phyloP scores from a whole-genome alignment of 1,140 invertebrate species.

The Seison nebaliae region DNA sequence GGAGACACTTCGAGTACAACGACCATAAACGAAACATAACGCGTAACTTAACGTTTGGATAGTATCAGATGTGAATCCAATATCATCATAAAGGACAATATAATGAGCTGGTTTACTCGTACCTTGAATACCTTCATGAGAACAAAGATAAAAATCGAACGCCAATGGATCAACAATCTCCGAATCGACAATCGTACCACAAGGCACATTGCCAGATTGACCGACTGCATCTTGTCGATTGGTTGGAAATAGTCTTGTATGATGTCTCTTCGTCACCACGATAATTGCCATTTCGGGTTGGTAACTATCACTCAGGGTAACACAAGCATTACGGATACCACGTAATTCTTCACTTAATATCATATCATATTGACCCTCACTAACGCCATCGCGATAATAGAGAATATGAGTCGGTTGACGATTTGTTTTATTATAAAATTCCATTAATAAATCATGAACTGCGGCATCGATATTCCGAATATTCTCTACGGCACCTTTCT shows the following conservation, averaged over 20 bases:
- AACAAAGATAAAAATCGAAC: conserved; percentile 33
- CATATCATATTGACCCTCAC: conserved; percentile 47
- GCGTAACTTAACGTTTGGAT: conserved; percentile 46
- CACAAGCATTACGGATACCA: conserved; percentile 84
- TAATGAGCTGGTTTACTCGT: conserved; percentile 4
- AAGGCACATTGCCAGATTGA: conserved; percentile 47
- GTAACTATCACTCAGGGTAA: too few relatives aligned
- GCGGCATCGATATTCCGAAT: conserved; percentile 91
- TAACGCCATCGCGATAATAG: conserved; percentile 42
- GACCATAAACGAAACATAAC: conserved; percentile 57
- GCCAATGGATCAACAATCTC: conserved; percentile 50
- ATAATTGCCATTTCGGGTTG: conserved; percentile 39
- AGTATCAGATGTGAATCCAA: neutral
- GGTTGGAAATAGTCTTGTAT: conserved; percentile 34
- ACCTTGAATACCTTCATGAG: conserved; percentile 13
- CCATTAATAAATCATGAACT: conserved; percentile 69
- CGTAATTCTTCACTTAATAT: conserved; percentile 68
- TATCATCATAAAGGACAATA: conserved; percentile 5
- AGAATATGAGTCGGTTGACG: conserved; percentile 18
- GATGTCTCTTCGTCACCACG: conserved; percentile 67
- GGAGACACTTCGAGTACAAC: conserved; percentile 57
- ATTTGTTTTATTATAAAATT: conserved; percentile 82
- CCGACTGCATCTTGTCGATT: too few relatives aligned
- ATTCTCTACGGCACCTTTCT: conserved; percentile 87
- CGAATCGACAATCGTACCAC: conserved; percentile 55